A percentile compares a stretch with the other conserved stretches of the same genome.
phyloP scores from a whole-genome alignment of 2,113 vertebrate genomes.

The Prunella himalayana region DNA sequence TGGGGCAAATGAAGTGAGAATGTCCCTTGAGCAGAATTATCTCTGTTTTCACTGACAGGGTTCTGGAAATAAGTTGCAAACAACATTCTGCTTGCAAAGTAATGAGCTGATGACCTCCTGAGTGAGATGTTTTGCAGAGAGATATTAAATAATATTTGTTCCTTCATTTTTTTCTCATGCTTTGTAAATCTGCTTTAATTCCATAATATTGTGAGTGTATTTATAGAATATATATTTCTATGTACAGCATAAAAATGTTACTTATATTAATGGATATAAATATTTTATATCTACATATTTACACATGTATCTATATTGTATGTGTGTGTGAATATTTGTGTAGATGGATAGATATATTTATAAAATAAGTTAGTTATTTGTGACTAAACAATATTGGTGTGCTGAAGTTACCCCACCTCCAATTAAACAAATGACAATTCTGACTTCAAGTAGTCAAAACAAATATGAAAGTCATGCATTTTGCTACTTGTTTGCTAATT shows the following conservation, averaged over 20 bases:
- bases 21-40: not conserved
- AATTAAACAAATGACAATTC: not conserved
- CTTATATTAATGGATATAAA: too few relatives aligned
- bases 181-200: not conserved
- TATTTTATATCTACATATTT: not conserved
- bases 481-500: not conserved
- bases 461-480: not conserved
- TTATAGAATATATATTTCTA: not conserved
- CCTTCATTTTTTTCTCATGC: not conserved
- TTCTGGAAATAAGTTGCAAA: not conserved
- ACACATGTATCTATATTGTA: too few relatives aligned
- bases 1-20: not conserved
- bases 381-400: not conserved
- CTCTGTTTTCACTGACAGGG: not conserved
- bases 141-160: not conserved
- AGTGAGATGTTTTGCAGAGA: not conserved
- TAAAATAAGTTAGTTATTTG: not conserved
- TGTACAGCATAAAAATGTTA: not conserved
- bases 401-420: not conserved
- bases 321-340: not conserved
- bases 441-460: not conserved
- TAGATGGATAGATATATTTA: not conserved
- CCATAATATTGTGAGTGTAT: rapidly evolving
- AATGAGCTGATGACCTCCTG: not conserved
- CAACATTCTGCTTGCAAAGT: not conserved